Evolutionary conservation across 2,797 vertebrate species (phyloP), one percentile per base, ranked within the genome.

Genomic region (Catostomus latipinnis): DNA sequence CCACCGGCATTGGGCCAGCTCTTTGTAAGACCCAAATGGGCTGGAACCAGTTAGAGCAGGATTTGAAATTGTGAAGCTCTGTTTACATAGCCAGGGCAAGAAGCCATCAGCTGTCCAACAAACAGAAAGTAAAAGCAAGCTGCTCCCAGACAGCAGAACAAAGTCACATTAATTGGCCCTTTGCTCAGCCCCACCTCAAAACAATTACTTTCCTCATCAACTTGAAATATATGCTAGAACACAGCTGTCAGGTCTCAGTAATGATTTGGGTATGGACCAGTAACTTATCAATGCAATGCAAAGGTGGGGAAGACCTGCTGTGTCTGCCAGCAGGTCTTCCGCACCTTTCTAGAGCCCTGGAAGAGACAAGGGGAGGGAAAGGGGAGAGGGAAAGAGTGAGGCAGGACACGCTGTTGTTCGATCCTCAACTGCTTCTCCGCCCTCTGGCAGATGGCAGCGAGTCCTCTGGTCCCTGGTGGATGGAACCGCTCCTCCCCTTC

Each of bases 11-110:
- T n/a, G 5, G 54, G 52, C 71, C 66, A 65, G 56, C n/a, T 58
- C 16, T 62, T 54, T 58, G 34, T 22, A 46, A 43, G 22, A 18
- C 68, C 43, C 5, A 16, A 48, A 57, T 71, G 66, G 65, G 61
- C 16, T 22, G 71, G 16, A 56, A 63, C 49, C 18, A 34, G 34
- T 34, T 60, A 66, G 71, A 73, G 46, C 56, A 83, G 13, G 57
- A 71, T 74, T 66, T 81, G 16, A 85, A 80, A 81, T 61, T 67
- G n/a, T 52, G 52, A 58, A 71, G 71, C 22, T 82, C 76, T 43
- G 67, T 72, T 82, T 77, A 74, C 66, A 73, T n/a, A 58, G 50
- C 61, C 6, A 4, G 65, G 74, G 61, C 69, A 56, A n/a, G 2
- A 53, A 50, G 56, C 76, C 83, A 85, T 76, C 67, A 34, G 53